Base-by-base conservation (phyloP, 53 echinoderm and acorn worm species). In the Arbacia lixula region DNA sequence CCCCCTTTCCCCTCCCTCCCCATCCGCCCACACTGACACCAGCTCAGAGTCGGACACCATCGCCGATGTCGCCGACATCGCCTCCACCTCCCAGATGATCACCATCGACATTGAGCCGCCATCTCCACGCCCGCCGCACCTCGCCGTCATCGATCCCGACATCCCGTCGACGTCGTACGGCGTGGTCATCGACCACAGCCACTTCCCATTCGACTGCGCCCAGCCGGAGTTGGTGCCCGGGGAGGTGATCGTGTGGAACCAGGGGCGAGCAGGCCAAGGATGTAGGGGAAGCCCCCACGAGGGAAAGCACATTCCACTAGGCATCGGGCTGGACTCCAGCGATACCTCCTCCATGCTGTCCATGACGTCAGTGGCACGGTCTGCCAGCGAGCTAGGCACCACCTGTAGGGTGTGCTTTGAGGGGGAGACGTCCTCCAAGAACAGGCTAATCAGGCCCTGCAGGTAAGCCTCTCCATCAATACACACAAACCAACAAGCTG, bases 391-490 rank as follows among this genome's bases (percentile, higher is more conserved):
- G 57, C 87, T 93, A 9, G 96, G 96, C 8, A 93, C 77, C 35
- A 89, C 90, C 25, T 96, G 96, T 77, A 63, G 96, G 64, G 96
- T 99, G 17, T 99, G 99, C 78, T 99, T 94, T 43, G 99, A 99
- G 68, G 89, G 86, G 11, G 99, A 99, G 81, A 88, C 90, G 10
- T 94, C 92, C 24, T 85, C 99, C 24, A 95, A 94, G 85, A 99
- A 99, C 58, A 82, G 94, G 57, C 88, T 99, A 56, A 99, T 99
- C 14, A 86, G 94, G 36, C 99, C 99, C 17, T 99, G 99, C 85
- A 90, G 96, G 89, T 89, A 9, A 66, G 86, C n/a, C n/a, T n/a
- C n/a, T n/a, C n/a, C n/a, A n/a, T n/a, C n/a, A n/a, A n/a, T n/a
- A n/a, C n/a, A n/a, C n/a, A n/a, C n/a, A n/a, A n/a, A n/a, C n/a